These are phyloP conservation scores for Corapipo altera DNA, from an alignment of 2,113 vertebrate species.

Conservation along the genomic window DNA sequence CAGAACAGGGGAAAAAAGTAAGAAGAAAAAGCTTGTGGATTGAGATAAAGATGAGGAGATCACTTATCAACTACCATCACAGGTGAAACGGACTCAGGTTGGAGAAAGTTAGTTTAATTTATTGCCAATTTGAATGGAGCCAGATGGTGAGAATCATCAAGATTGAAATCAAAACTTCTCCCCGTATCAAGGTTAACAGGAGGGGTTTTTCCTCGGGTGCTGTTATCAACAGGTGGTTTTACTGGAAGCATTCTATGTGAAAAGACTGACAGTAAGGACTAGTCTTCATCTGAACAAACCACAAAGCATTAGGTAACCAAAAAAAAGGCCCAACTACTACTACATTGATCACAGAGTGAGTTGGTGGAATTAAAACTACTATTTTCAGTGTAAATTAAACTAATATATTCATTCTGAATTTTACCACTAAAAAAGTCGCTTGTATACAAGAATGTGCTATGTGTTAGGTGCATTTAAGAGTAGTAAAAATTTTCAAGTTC, in stretches of 20 bases:
- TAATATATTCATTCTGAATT: neutral
- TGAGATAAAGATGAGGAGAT: neutral
- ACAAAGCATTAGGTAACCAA: neutral
- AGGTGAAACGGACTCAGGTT: neutral
- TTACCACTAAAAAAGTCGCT: neutral
- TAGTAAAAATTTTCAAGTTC: slow-evolving; percentile 15
- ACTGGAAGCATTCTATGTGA: neutral
- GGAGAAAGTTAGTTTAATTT: neutral
- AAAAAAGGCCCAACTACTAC: neutral
- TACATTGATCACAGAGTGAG: neutral
- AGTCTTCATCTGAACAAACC: neutral
- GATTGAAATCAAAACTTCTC: neutral
- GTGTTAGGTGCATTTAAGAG: neutral
- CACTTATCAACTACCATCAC: neutral
- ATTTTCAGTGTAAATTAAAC: neutral
- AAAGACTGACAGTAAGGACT: neutral
- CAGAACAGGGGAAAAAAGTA: neutral
- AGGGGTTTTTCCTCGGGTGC: neutral
- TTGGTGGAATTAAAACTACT: neutral
- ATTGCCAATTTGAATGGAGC: neutral
- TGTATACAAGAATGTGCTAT: neutral
- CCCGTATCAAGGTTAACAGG: neutral
- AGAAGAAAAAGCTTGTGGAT: neutral
- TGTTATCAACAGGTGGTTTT: neutral
- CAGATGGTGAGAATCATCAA: neutral